Base-by-base conservation (phyloP, 2,797 vertebrate genomes). In the Ispidina picta region DNA sequence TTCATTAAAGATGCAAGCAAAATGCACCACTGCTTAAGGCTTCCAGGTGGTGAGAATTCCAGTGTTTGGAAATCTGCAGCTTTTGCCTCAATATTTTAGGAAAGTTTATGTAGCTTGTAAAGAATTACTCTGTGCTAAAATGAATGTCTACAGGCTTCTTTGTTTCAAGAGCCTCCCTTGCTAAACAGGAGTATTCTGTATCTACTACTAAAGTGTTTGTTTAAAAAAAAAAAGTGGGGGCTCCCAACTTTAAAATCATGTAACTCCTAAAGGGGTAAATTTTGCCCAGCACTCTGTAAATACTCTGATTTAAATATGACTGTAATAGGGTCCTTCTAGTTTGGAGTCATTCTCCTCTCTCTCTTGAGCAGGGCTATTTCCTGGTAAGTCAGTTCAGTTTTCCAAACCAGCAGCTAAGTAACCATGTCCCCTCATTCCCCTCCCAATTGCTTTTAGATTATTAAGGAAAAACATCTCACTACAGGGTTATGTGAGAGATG, bases 1-100 rank as follows among this genome's bases (percentile, higher is more conserved):
- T 83, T 88, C 79, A 3, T 74, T 58, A 69, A 91, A 92, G 86
- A 88, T 74, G 56, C 70, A 90, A 96, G 72, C 89, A 87, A 95
- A 93, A 91, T 90, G 59, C 43, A 65, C 52, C 29, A 48, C 33
- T 86, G 73, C 68, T 85, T 17, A 28, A 60, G 76, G n/a, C n/a
- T 5, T 93, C 83, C 89, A 90, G 82, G 91, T 75, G 83, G 83
- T 83, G 59, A 76, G 56, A 93, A 85, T 48, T 69, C 13, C 29
- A 37, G 12, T 68, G 26, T 82, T 91, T 86, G 75, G 68, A 93
- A 94, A 90, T 86, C 66, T 64, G 70, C 29, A 76, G 37, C 9
- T 86, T 83, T 94, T 78, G 17, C 84, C 51, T 73, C 9, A 21
- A 56, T 90, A 81, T 62, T 95, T 97, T 88, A 23, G 41, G 79